Evolutionary conservation across 1,140 invertebrate genomes (phyloP).

Genomic region (Ridgeia piscesae): DNA sequence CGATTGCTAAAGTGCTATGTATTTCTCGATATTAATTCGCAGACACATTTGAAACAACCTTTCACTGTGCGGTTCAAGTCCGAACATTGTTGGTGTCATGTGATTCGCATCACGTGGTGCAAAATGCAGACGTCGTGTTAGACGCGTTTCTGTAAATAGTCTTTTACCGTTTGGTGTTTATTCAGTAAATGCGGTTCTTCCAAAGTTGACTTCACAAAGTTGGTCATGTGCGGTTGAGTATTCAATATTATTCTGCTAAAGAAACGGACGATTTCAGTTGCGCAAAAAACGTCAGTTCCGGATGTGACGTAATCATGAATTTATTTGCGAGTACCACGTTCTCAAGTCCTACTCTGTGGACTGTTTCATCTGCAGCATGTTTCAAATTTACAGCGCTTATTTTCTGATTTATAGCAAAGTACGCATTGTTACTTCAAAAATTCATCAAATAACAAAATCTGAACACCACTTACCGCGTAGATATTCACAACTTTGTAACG

Average conservation of each 20-base stretch:
- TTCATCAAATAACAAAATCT: neutral
- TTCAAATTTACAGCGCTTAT: too few species aligned
- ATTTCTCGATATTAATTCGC: neutral
- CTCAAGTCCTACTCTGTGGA: too few species aligned
- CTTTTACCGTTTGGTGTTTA: neutral
- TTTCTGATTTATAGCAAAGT: too few species aligned
- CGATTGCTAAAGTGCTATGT: neutral
- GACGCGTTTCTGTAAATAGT: neutral
- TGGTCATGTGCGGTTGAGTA: neutral
- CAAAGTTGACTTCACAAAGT: too few species aligned
- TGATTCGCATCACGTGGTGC: neutral
- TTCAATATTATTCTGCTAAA: neutral
- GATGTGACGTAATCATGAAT: too few species aligned
- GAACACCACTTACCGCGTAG: neutral
- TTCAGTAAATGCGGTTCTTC: neutral
- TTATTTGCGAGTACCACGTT: too few species aligned
- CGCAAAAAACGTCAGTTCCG: too few species aligned
- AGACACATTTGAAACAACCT: neutral
- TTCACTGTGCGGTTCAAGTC: neutral
- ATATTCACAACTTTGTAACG: neutral
- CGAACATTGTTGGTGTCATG: neutral
- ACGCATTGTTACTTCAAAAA: too few species aligned
- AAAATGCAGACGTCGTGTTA: neutral
- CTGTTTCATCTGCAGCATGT: too few species aligned
- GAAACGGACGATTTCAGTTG: neutral